Conservation (phyloP, 2,888 invertebrate genomes). For the Aleiodes alternator region DNA sequence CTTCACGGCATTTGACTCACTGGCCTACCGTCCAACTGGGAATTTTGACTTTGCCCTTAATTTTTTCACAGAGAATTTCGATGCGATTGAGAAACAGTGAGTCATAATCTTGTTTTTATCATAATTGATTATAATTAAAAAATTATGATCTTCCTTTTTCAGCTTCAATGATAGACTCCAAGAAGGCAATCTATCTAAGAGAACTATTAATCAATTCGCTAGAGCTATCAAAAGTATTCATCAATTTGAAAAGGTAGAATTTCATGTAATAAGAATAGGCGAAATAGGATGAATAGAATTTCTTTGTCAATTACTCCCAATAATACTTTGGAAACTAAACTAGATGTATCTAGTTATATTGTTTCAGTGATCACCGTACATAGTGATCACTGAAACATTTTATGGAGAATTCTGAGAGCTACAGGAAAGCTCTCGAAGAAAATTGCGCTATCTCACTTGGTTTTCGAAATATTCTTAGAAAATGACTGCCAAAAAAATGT, state of each 20-base stretch:
- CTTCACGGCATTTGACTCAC: constrained; percentile 10
- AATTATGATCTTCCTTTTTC: not conserved
- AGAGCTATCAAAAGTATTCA: constrained; percentile 16
- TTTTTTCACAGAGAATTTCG: constrained; percentile 41
- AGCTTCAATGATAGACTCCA: constrained; percentile 30
- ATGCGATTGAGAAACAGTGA: constrained; percentile 38
- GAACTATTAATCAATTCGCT: not conserved
- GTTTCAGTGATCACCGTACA: no score
- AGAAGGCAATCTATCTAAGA: not conserved
- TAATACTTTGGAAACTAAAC: no score
- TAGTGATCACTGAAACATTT: no score
- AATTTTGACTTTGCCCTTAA: constrained; percentile 42
- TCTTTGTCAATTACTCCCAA: no score
- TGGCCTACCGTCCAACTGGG: constrained; percentile 20
- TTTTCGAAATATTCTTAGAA: no score
- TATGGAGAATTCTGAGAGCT: no score
- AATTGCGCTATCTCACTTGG: no score
- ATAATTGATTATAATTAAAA: not conserved
- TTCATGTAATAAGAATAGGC: no score
- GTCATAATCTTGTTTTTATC: not conserved
- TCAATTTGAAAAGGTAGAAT: constrained; percentile 43
- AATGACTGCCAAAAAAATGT: no score
- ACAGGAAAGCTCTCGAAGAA: no score
- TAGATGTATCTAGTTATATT: no score
- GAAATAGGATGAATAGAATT: no score